Evolutionary conservation across 2,888 invertebrate genomes (phyloP), one percentile per base, ranked within the genome.

Genomic region (Onthophagus sagittarius): DNA sequence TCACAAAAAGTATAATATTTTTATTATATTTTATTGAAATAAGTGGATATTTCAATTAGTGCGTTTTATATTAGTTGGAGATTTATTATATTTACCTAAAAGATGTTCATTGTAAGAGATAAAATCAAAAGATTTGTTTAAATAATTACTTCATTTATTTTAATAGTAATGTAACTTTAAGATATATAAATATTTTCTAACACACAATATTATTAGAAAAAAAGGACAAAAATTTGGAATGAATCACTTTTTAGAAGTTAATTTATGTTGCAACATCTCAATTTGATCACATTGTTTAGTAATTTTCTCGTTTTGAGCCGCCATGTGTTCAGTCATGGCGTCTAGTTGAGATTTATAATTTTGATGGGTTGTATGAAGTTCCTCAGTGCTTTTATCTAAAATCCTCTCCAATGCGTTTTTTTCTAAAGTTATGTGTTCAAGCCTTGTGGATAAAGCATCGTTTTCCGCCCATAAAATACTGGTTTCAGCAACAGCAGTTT

Each of bases 261-360:
- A 77, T 82, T 90, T 89, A 81, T 90, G 91, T 79, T 89, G 89
- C 39, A 93, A 85, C 76, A 88, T 88, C 79, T 94, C 91, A 78
- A 95, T 92, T 83, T 92, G 90, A 85, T 95, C 95, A 82, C 93
- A 92, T 82, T 95, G 94, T 72, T 86, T 85, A 15, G 96, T 91
- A 70, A 98, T 89, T 86, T 95, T 96, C 79, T 97, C 97, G 85
- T 93, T 93, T 88, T 93, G 90, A 71, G 90, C 89, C 14, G 93
- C 93, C 79, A 94, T 86, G 85, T 93, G 93, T 79, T 93, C 93
- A 77, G 91, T 92, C 90, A 94, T 92, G 74, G 91, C 91, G 79
- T 91, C 91, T 72, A 94, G 85, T 82, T 94, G 93, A 39, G 87
- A 85, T 83, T 92, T 91, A 82, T 92, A 93, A 84, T 92, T 92